phyloP scores from a whole-genome alignment of 2,113 vertebrate species.

The Henicopernis longicauda region DNA sequence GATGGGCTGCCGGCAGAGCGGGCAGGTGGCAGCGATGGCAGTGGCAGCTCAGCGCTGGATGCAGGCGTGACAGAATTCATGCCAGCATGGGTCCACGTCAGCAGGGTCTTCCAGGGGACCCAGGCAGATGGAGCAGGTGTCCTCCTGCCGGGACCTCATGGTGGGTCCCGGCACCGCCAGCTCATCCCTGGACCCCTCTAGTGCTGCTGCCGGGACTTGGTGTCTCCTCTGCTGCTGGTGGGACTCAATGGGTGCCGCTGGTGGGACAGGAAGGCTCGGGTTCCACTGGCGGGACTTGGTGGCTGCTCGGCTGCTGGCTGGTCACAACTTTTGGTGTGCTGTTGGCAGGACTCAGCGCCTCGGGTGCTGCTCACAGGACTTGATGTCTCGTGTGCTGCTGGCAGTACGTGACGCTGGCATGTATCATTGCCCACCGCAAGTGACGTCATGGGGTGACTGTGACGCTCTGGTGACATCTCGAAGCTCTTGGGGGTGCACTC shows the following conservation, averaged over 20 bases:
- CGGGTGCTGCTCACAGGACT: neutral
- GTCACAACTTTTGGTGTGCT: neutral
- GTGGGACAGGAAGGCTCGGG: neutral
- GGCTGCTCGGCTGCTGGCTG: neutral
- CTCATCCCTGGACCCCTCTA: neutral
- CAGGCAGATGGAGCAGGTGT: neutral
- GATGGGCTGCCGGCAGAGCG: neutral
- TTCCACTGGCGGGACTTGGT: too few species aligned
- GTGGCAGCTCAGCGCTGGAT: neutral
- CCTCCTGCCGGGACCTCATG: neutral
- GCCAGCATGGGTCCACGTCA: neutral
- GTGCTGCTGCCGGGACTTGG: neutral
- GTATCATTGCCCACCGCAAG: too few species aligned
- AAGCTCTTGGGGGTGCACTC: neutral
- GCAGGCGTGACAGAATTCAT: neutral
- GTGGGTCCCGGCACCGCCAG: accelerated
- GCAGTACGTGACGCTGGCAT: neutral
- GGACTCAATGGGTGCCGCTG: neutral
- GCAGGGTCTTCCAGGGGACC: neutral
- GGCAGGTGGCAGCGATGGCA: neutral
- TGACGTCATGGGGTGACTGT: neutral
- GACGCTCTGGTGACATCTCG: neutral
- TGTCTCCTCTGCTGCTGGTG: neutral
- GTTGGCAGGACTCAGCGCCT: neutral
- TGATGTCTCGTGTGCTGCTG: too few species aligned